Percentiles rank a stretch among this genome's conserved stretches.
These are phyloP conservation scores for Ectemnius cavifrons DNA, from an alignment of 2,888 invertebrate genomes.

Conservation along the genomic window DNA sequence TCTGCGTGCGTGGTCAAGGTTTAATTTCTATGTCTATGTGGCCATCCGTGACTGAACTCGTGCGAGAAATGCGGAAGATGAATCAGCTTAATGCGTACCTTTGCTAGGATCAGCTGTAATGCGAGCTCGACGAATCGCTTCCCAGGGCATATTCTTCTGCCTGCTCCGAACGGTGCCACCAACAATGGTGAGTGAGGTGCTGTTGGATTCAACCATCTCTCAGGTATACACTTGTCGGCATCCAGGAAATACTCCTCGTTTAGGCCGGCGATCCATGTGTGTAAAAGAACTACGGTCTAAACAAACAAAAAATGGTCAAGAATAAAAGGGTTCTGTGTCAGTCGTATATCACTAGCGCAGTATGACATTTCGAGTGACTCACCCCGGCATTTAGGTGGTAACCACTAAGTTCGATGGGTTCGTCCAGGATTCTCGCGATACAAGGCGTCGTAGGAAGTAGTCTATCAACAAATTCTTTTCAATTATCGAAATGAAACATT, in stretches of 20 bases:
- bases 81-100: slow-evolving; percentile 78
- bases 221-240: slow-evolving; percentile 85
- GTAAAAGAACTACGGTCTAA: slow-evolving; percentile 88
- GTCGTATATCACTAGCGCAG: too few species aligned
- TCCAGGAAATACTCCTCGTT: slow-evolving; percentile 87
- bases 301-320: too few species aligned
- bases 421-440: slow-evolving; percentile 87
- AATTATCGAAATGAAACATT: slow-evolving; percentile 23
- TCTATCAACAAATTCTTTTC: slow-evolving; percentile 60
- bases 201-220: slow-evolving; percentile 84
- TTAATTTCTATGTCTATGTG: not conserved
- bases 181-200: slow-evolving; percentile 82
- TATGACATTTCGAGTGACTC: slow-evolving; percentile 66
- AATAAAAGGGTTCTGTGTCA: too few species aligned
- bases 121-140: slow-evolving; percentile 90
- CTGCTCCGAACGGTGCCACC: slow-evolving; percentile 89
- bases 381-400: slow-evolving; percentile 87
- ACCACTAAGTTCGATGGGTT: slow-evolving; percentile 85
- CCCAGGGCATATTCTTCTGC: slow-evolving; percentile 90
- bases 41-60: not conserved
- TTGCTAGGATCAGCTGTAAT: slow-evolving; percentile 85
- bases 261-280: slow-evolving; percentile 90
- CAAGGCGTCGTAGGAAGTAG: slow-evolving; percentile 88
- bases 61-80: not conserved
- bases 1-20: slow-evolving; percentile 78